phyloP scores from a whole-genome alignment of 2,888 invertebrate species.

The Diadegma fenestrale region DNA sequence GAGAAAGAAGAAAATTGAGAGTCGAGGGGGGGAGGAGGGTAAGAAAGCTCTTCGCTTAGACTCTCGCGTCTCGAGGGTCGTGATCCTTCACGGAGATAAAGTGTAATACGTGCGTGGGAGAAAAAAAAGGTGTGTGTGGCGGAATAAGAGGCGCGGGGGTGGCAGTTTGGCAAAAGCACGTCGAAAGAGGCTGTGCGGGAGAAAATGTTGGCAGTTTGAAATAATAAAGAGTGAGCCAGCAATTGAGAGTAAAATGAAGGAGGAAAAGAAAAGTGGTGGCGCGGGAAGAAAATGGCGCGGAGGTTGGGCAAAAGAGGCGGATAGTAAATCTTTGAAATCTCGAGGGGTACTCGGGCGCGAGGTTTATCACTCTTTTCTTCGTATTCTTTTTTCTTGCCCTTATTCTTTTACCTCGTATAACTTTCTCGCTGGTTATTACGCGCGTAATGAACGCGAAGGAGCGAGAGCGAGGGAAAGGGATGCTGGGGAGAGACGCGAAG shows the following conservation, averaged over 20 bases:
- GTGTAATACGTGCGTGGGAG: conserved; percentile 26
- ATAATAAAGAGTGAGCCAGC: conserved; percentile 30
- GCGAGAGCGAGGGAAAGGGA: not conserved
- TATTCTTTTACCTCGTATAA: conserved; percentile 44
- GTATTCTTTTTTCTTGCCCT: conserved; percentile 36
- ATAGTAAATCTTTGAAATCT: conserved; percentile 63
- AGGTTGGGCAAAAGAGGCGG: conserved; percentile 19
- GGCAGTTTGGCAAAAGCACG: conserved; percentile 58
- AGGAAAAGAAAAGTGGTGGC: conserved; percentile 23
- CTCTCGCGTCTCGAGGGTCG: conserved; percentile 58
- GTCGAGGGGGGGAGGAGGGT: not conserved
- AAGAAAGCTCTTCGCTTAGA: conserved; percentile 4
- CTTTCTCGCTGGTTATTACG: conserved; percentile 54
- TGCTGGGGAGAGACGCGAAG: conserved; percentile 1
- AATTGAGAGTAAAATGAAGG: conserved; percentile 32
- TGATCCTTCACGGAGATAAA: conserved; percentile 58
- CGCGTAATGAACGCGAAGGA: conserved; percentile 35
- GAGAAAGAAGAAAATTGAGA: conserved; percentile 23
- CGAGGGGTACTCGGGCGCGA: conserved; percentile 52
- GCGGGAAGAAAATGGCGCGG: conserved; percentile 12
- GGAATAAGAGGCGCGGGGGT: not conserved
- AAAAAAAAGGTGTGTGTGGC: conserved; percentile 58
- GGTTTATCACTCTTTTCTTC: conserved; percentile 63
- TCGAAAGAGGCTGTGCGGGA: conserved; percentile 10
- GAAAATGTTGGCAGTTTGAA: conserved; percentile 37